Evolutionary conservation across 2,797 vertebrate species (phyloP).

Genomic region (Helarctos malayanus): DNA sequence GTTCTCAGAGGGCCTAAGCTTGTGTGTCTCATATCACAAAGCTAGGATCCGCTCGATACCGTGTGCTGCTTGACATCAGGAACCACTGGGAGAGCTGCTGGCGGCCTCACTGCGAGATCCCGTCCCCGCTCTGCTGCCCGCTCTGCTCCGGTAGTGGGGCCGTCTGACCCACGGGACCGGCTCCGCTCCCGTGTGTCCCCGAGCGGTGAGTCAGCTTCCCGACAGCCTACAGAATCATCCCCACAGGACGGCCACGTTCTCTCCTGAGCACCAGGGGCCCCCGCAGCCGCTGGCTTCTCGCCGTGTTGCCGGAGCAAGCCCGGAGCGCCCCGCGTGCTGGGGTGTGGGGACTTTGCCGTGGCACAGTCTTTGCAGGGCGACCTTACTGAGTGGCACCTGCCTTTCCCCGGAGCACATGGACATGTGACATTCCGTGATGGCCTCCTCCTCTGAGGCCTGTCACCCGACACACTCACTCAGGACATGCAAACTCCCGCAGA

Average conservation of each 20-base stretch:
- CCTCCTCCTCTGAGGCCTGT: neutral
- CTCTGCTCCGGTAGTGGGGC: neutral
- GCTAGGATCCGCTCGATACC: neutral
- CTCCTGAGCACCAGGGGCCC: neutral
- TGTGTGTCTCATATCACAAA: neutral
- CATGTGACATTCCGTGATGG: neutral
- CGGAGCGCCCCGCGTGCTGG: too few relatives aligned
- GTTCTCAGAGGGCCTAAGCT: neutral
- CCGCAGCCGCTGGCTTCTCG: too few relatives aligned
- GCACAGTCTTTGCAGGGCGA: neutral
- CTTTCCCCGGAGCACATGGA: neutral
- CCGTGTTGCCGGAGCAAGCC: neutral
- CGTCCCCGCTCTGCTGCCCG: neutral
- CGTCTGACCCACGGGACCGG: neutral
- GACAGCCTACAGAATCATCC: too few relatives aligned
- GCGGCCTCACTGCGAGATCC: neutral
- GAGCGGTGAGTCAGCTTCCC: neutral
- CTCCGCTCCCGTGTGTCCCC: neutral
- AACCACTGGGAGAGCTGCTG: neutral
- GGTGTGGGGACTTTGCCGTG: neutral
- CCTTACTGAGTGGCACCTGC: neutral
- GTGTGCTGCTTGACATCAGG: neutral
- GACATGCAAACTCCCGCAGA: neutral
- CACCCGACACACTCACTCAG: neutral
- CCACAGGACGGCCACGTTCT: neutral